Evolutionary conservation across 2,113 vertebrate genomes (phyloP), one percentile per base, ranked within the genome.

Genomic region (Elephantulus edwardii): DNA sequence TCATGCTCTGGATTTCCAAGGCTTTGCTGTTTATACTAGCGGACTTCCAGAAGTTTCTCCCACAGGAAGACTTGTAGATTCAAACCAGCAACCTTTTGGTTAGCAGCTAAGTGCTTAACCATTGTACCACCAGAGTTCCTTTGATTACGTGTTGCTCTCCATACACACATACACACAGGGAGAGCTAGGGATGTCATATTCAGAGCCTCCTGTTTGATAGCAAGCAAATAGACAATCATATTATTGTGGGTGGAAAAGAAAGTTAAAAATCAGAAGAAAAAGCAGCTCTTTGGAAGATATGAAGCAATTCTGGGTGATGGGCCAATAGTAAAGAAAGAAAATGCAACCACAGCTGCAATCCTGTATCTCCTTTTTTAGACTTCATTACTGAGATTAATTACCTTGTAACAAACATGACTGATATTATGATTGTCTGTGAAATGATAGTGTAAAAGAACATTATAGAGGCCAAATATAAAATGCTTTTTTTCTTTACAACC

Each of bases 301-400:
- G 35, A 88, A 92, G 70, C 48, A 44, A 8, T 84, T 81, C 62
- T 79, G 14, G 86, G 33, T 26, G 64, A 76, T 68, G 14, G 52
- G 28, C 79, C 33, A 42, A 52, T 71, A 76, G 40, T 66, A 56
- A 87, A 40, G 74, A 62, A 86, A 58, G 72, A 48, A 92, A 84
- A 90, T n/a, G 91, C 88, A 42, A 90, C 5, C n/a, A 58, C 19
- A 58, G 8, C 48, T 10, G 48, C 48, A 5, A 2, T 86, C 82
- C 74, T 22, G 19, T 28, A 30, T 42, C 42, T 44, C 28, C 42
- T 68, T 22, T 68, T 35, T 24, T 28, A 35, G 44, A 2, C 20
- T n/a, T 82, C 42, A 66, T 86, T 22, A 64, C 46, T 44, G 14
- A n/a, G 3, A 4, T 71, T 60, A 83, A 4, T 71, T 60, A 83